Percentiles rank a stretch among this genome's conserved stretches.
Conservation (phyloP, 30 jellyfish, hydroid and myxozoan species). For the Turritopsis dohrnii region DNA sequence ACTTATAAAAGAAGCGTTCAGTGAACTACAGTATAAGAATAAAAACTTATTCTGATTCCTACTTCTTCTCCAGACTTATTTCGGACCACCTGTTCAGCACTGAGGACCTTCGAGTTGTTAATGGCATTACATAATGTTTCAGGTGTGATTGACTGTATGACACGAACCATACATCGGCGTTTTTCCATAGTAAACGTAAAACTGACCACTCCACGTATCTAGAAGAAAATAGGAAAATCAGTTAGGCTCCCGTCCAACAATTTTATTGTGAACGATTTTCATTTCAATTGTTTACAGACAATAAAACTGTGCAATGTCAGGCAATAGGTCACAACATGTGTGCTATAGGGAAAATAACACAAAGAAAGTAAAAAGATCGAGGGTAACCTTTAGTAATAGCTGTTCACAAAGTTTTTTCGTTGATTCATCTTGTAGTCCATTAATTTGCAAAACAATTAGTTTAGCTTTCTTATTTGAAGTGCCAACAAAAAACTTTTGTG, state of each 20-base stretch:
- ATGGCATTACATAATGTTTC: conserved; percentile 51
- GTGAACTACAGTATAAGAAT: not conserved
- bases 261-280: too few relatives aligned
- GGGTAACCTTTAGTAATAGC: conserved; percentile 28
- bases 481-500: conserved; percentile 51
- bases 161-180: conserved; percentile 69
- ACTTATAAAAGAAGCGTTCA: not conserved
- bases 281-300: too few relatives aligned
- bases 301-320: too few relatives aligned
- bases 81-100: conserved; percentile 75
- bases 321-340: too few relatives aligned
- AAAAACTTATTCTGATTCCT: conserved; percentile 3
- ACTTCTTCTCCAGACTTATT: conserved; percentile 91
- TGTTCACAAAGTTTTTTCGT: conserved; percentile 72
- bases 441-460: conserved; percentile 54
- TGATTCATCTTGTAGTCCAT: conserved; percentile 61
- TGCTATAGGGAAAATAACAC: too few relatives aligned
- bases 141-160: conserved; percentile 46
- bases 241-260: not conserved
- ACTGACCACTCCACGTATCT: conserved; percentile 86
- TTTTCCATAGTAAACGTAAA: conserved; percentile 70
- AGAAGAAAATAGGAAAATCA: not conserved
- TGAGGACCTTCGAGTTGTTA: conserved; percentile 53
- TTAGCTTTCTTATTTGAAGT: conserved; percentile 67
- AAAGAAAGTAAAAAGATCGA: not conserved